Conservation (phyloP, 2,797 vertebrate species). For the Channallabes apus region DNA sequence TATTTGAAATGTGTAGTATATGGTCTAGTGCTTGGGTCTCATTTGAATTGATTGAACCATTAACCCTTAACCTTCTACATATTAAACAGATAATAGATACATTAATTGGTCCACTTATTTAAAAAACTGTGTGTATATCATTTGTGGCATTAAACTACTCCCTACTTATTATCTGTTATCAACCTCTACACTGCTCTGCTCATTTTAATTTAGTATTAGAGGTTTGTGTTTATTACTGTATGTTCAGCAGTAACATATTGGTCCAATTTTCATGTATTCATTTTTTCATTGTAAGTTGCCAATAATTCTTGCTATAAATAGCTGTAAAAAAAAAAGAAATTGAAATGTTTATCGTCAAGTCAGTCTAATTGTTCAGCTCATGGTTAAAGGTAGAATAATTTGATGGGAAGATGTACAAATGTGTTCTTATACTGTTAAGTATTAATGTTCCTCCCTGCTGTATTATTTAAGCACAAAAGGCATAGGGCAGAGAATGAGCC, state of each 20-base stretch:
- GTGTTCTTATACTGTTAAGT: background rate
- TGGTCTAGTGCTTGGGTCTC: background rate
- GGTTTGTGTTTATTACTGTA: too few species aligned
- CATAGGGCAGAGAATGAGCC: background rate
- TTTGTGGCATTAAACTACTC: background rate
- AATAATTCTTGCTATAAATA: background rate
- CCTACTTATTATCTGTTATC: background rate
- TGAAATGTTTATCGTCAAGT: background rate
- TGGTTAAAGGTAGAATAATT: background rate
- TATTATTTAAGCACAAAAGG: slow-evolving; percentile 4
- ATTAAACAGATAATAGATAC: background rate
- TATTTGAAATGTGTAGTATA: background rate
- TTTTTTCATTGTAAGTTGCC: too few species aligned
- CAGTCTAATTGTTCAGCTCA: background rate
- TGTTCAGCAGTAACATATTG: background rate
- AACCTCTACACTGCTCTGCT: background rate
- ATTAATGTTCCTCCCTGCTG: background rate
- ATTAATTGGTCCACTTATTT: background rate
- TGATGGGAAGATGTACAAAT: background rate
- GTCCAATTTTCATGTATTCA: background rate
- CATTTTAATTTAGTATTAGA: background rate
- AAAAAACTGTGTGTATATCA: background rate
- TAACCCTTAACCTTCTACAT: background rate
- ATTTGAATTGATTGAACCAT: background rate
- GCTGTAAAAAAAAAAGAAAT: background rate